Base-by-base conservation (phyloP, 2,797 vertebrate genomes). In the Enoplosus armatus region DNA sequence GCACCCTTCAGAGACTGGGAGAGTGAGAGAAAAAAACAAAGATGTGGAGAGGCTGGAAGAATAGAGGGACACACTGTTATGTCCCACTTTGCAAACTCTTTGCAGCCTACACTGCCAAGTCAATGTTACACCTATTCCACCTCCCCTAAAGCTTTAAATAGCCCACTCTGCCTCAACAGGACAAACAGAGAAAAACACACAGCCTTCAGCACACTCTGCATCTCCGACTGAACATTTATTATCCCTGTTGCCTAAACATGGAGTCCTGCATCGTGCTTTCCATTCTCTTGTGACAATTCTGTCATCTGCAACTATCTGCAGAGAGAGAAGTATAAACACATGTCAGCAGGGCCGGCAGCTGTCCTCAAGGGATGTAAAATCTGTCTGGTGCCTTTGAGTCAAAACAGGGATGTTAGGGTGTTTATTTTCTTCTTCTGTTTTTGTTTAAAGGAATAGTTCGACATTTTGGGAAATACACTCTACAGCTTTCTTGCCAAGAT, bases 11-110 rank as follows among this genome's bases (percentile, higher is more conserved):
- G 68, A 83, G 75, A 75, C 6, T 24, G 47, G 65, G 70, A 74
- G 79, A 67, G 59, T n/a, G 43, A 48, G 75, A 70, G 31, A 62
- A 6, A 27, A 8, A 51, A 61, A 48, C 79, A 58, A 81, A 63
- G 60, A 67, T 50, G 53, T 29, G 20, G 65, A 67, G 39, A 73
- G 69, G 63, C 72, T 80, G 35, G 69, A 79, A 80, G 70, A 84
- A 83, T 20, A 61, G 45, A 81, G 79, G 65, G 79, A 89, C 60
- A 3, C 70, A 75, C 82, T 85, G 61, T 74, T 72, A 61, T 91
- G 94, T 89, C 93, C 94, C 90, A 94, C 90, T 95, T 95, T 93
- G 79, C 85, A 89, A 94, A 90, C 84, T 91, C 84, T 88, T 89
- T 83, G 71, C 80, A 85, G 90, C 90, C 85, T 68, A 85, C 90